Percentiles rank a stretch among this genome's conserved stretches.
Conservation (phyloP, 2,113 vertebrate genomes). For the Ammodytes dubius region DNA sequence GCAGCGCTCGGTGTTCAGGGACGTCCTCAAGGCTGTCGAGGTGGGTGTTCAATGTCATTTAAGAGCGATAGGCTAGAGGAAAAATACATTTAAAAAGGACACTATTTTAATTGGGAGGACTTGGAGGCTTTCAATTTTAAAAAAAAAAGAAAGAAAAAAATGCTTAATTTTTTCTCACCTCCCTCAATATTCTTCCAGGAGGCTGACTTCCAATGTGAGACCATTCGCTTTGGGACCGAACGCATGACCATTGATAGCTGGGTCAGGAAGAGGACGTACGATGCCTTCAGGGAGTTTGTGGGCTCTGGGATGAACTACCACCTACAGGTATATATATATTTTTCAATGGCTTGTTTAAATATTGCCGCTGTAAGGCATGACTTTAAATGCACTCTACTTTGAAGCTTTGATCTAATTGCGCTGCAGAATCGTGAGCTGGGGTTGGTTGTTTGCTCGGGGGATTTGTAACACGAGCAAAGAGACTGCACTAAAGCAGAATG, state of each 20-base stretch:
- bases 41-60: conserved; percentile 69
- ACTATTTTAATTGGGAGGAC: neutral
- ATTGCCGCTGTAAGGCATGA: neutral
- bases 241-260: conserved; percentile 98
- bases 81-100: too few relatives aligned
- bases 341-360: neutral
- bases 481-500: conserved; percentile 8
- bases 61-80: neutral
- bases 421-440: neutral
- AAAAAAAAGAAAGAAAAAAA: too few relatives aligned
- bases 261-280: conserved; percentile 95
- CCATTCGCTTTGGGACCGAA: conserved; percentile 95
- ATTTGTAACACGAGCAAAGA: neutral
- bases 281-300: conserved; percentile 94
- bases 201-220: conserved; percentile 93
- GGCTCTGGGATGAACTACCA: conserved; percentile 98
- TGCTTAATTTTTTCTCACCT: neutral
- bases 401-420: neutral
- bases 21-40: conserved; percentile 94
- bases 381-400: fast-evolving
- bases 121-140: neutral
- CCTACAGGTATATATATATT: conserved; percentile 87
- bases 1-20: conserved; percentile 96
- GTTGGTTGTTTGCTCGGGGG: neutral
- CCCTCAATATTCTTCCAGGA: conserved; percentile 81